A percentile compares a stretch with the other conserved stretches of the same genome.
Evolutionary conservation across 2,113 vertebrate genomes (phyloP).

Genomic region (Ageneiosus marmoratus): DNA sequence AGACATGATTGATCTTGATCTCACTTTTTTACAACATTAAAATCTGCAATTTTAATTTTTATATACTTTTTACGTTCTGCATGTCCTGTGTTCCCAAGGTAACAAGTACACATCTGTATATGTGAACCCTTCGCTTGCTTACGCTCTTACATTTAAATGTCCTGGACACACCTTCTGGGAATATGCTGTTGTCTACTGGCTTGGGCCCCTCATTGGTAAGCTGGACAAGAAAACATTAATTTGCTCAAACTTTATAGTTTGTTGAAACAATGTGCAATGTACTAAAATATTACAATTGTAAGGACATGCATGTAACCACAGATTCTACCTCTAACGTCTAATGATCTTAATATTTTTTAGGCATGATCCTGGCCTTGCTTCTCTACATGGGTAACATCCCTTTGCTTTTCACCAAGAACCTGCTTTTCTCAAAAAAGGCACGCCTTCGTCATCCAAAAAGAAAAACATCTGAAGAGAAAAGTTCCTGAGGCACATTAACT

Average conservation of each 20-base stretch:
- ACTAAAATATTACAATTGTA: not conserved
- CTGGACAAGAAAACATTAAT: not conserved
- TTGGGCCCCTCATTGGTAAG: slow-evolving; percentile 81
- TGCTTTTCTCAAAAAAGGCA: slow-evolving; percentile 80
- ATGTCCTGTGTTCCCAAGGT: slow-evolving; percentile 63
- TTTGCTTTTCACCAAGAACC: slow-evolving; percentile 83
- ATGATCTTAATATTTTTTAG: slow-evolving; percentile 61
- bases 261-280: not conserved
- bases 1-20: not conserved
- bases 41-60: not conserved
- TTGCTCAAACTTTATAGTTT: not conserved
- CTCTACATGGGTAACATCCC: slow-evolving; percentile 83
- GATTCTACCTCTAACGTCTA: not conserved
- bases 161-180: slow-evolving; percentile 76
- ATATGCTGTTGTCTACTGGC: slow-evolving; percentile 85
- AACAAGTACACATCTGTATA: slow-evolving; percentile 77
- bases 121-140: slow-evolving; percentile 85
- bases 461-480: slow-evolving; percentile 39
- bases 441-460: slow-evolving; percentile 78
- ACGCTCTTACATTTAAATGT: slow-evolving; percentile 80
- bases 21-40: not conserved
- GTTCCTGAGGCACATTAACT: not conserved
- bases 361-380: slow-evolving; percentile 82
- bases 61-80: slow-evolving; percentile 24
- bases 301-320: not conserved